phyloP scores from a whole-genome alignment of 1,140 invertebrate genomes.

The Drosophila varians region DNA sequence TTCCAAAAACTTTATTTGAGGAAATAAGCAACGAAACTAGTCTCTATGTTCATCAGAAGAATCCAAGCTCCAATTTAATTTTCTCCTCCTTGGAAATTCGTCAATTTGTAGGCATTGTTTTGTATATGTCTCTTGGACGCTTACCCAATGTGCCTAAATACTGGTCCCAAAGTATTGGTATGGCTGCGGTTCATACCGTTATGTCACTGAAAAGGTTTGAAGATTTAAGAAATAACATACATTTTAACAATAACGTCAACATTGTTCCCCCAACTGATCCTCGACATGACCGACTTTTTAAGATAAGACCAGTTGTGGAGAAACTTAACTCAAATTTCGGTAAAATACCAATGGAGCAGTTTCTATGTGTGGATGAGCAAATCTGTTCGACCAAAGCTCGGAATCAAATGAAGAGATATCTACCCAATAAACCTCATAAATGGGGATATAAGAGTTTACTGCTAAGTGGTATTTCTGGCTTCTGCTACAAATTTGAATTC shows the following conservation, averaged over 20 bases:
- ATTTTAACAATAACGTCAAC: not conserved
- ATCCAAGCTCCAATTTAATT: slow-evolving; percentile 7
- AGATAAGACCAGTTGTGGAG: not conserved
- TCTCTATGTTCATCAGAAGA: slow-evolving; percentile 12
- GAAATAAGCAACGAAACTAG: slow-evolving; percentile 15
- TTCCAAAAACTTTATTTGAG: slow-evolving; percentile 8
- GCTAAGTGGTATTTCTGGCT: slow-evolving; percentile 45
- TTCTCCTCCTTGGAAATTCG: too few species aligned
- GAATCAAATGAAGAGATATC: not conserved
- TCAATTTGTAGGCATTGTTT: too few species aligned
- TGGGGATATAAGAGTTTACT: slow-evolving; percentile 56
- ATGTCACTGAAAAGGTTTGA: slow-evolving; percentile 20
- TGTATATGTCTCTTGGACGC: too few species aligned
- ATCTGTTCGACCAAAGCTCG: not conserved
- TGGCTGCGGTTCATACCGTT: slow-evolving; percentile 6
- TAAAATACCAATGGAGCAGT: not conserved
- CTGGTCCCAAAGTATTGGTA: slow-evolving; percentile 12
- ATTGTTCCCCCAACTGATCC: not conserved
- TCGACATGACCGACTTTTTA: not conserved
- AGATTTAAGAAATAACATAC: not conserved
- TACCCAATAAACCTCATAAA: slow-evolving; percentile 18
- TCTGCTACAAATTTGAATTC: too few species aligned
- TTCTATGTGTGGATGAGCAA: not conserved
- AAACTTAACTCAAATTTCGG: slow-evolving; percentile 14
- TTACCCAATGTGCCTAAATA: slow-evolving; percentile 1